Conservation (phyloP, 1,140 invertebrate species). For the Leptinotarsa undecemlineata region DNA sequence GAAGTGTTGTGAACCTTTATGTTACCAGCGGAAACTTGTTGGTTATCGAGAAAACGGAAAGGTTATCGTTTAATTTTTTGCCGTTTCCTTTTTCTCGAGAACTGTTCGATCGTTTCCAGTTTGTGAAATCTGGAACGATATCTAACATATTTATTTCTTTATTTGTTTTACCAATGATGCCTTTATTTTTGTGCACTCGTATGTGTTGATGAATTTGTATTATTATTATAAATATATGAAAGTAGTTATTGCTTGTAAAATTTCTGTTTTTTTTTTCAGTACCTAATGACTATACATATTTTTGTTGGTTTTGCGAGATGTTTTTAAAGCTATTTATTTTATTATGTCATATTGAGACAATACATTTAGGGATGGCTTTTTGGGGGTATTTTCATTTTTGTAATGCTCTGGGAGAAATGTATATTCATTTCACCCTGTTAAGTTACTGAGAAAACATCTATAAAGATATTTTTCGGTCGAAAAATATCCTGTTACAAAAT, state of each 20-base stretch:
- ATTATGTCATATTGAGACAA: no score
- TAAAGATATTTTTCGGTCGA: no score
- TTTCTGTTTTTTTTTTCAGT: neutral
- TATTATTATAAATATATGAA: constrained; percentile 21
- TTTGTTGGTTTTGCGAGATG: no score
- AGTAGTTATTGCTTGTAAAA: constrained; percentile 11
- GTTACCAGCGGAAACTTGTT: neutral
- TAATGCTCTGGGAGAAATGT: no score
- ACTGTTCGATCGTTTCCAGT: neutral
- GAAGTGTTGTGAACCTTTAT: neutral
- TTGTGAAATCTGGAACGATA: neutral
- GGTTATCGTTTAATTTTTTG: neutral
- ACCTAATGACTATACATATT: no score
- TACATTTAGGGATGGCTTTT: no score
- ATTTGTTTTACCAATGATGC: constrained; percentile 12
- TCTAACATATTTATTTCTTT: neutral
- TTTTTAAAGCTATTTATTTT: no score
- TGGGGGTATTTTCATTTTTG: no score
- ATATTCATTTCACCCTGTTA: no score
- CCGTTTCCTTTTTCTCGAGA: neutral
- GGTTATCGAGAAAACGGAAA: neutral
- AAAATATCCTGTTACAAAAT: no score
- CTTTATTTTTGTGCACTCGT: constrained; percentile 10
- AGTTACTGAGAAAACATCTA: no score
- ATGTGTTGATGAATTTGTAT: constrained; percentile 18